Evolutionary conservation across 2,888 invertebrate genomes (phyloP), one percentile per base, ranked within the genome.

Genomic region (Scrobipalpa costella): DNA sequence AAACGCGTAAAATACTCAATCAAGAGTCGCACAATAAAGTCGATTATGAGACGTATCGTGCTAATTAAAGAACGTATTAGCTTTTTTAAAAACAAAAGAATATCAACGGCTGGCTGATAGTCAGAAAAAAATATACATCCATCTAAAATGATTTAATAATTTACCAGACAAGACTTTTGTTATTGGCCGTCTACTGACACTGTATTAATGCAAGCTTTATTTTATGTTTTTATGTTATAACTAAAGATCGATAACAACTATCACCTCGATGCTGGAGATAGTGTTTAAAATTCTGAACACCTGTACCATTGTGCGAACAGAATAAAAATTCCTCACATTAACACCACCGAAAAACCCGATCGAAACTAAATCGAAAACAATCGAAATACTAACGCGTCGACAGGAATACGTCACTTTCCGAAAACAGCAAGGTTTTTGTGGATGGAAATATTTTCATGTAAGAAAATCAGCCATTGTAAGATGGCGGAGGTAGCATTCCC

Each of bases 321-420:
- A 50, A 50, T 77, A 75, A 76, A 74, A 75, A 88, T 88, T 83
- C 85, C 74, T 66, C 69, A 73, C 83, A 81, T 83, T 83, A 78
- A 81, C 83, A 81, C 79, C 74, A 70, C 75, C 76, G 3, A 83
- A 85, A 85, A 83, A 82, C 64, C 64, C 66, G 65, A 66, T 64
- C 63, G 69, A 64, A 76, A 80, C 79, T 77, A 75, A 72, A 77
- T 72, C 77, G 75, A 84, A 86, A 84, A 87, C 86, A 87, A 88
- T 88, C 87, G 86, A 83, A 86, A 83, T 83, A 82, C 81, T 81
- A 83, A 83, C 82, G 84, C 76, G 71, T 75, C 68, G 75, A 80
- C 70, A 85, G 83, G 78, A 78, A 77, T 66, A 74, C 72, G 62
- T 70, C 67, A 66, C 66, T 67, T 66, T 62, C 65, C 63, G 57